phyloP scores from a whole-genome alignment of 2,888 invertebrate genomes.

The Dastarcus helophoroides region DNA sequence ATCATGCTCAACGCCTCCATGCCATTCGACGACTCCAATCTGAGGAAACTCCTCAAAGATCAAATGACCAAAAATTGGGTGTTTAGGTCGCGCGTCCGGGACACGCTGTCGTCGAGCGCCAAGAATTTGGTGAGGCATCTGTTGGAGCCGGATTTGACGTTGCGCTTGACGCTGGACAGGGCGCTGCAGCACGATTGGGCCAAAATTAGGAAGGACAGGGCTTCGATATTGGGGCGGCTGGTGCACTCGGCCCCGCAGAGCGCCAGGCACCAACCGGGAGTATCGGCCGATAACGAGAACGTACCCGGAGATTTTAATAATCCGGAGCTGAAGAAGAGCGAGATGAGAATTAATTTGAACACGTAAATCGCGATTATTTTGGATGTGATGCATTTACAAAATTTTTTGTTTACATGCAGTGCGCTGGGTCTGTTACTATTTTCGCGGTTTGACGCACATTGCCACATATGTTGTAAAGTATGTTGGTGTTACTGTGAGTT shows the following conservation, averaged over 20 bases:
- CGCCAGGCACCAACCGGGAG: constrained; percentile 16
- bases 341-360: constrained; percentile 30
- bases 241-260: constrained; percentile 46
- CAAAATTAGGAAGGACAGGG: constrained; percentile 49
- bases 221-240: constrained; percentile 46
- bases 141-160: constrained; percentile 73
- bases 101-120: constrained; percentile 55
- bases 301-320: constrained; percentile 34
- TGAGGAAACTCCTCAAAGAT: constrained; percentile 69
- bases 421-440: too few species aligned
- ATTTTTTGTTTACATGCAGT: neutral
- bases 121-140: constrained; percentile 70
- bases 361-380: too few species aligned
- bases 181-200: constrained; percentile 70
- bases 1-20: constrained; percentile 91
- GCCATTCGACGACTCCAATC: constrained; percentile 85
- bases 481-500: neutral
- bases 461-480: neutral
- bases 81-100: constrained; percentile 57
- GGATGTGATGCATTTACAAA: constrained; percentile 2
- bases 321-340: constrained; percentile 35
- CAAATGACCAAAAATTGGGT: constrained; percentile 73
- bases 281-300: constrained; percentile 22
- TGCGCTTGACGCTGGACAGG: constrained; percentile 62
- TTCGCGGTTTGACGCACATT: too few species aligned